Evolutionary conservation across 2,888 invertebrate species (phyloP), one percentile per base, ranked within the genome.

Genomic region (Melolontha melolontha): DNA sequence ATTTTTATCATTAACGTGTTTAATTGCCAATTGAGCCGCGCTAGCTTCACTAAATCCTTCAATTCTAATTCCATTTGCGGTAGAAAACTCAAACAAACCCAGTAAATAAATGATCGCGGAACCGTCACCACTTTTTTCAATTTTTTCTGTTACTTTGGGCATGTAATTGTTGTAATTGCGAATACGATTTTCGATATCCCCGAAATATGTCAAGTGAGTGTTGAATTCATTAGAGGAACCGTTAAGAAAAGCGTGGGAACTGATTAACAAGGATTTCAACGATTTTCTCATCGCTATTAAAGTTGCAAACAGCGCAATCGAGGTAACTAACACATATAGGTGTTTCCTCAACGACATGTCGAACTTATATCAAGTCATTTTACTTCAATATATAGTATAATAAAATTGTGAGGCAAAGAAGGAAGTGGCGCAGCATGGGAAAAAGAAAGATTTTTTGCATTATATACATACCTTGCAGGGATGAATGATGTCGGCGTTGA

Each of bases 41-140:
- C 89, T 87, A 76, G 93, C 84, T 79, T 94, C 93, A 67, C 91
- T 91, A 7, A 86, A 84, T 0, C 94, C 93, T 73, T 92, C 91
- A 51, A 86, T 85, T 67, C 93, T 85, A 0, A 87, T 87, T 1
- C 90, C 89, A 8, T 86, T 86, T 68, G 85, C 84, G 1, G 89
- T 88, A 7, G 91, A 90, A 77, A 94, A 83, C 84, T 94, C 94
- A 80, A 94, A 94, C 17, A 94, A 87, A 0, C 94, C 94, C 75
- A 94, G 86, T 71, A 94, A 76, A 66, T 79, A 77, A 49, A 81
- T 66, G 10, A 54, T 47, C 39, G 44, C 44, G 41, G n/a, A 55
- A n/a, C 55, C 54, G 4, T 44, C 44, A 42, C 49, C 40, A 47
- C 29, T 49, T 10, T 22, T 50, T 49, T 66, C 66, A 14, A 57